Base-by-base conservation (phyloP, 2,888 invertebrate species). In the Ophion obscuratus region DNA sequence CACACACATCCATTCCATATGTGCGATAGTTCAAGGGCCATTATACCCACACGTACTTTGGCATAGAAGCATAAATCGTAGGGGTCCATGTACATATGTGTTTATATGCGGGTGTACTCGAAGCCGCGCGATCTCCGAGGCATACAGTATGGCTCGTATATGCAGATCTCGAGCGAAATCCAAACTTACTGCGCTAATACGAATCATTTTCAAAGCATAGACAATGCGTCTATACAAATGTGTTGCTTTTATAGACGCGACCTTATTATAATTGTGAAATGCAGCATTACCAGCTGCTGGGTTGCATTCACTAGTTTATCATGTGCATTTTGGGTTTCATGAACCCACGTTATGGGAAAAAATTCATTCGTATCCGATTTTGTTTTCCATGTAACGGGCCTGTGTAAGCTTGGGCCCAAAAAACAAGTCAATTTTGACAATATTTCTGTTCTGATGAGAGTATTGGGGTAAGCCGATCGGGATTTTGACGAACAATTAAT, bases 71-170 rank as follows among this genome's bases (percentile, higher is more conserved):
- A 40, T 40, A 67, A 67, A 36, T 10, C 27, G 5, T 9, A n/a
- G 10, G 10, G 47, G 2, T 31, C 36, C 4, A 9, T 7, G n/a
- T 20, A 36, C 59, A 20, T 36, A 44, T 53, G 24, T 27, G 59
- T 31, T 14, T 70, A n/a, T 61, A 31, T 62, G 40, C 61, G 2
- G 20, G 44, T 59, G 70, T 71, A 66, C 57, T 57, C 36, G 31
- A 64, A 76, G 71, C 20, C 76, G 64, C 75, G 82, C 68, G 83
- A 59, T 73, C 82, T 76, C 85, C 24, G 14, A 24, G 85, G 73
- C 73, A 83, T 83, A 83, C 67, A 76, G 64, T 14, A 67, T 44
- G 62, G 57, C 57, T 36, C 47, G 20, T n/a, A 36, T 53, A 44
- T 24, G 10, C 24, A 27, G 62, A 75, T 47, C 27, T 27, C 47